Evolutionary conservation across 1,140 invertebrate genomes (phyloP).

Genomic region (Drosophila nannoptera): DNA sequence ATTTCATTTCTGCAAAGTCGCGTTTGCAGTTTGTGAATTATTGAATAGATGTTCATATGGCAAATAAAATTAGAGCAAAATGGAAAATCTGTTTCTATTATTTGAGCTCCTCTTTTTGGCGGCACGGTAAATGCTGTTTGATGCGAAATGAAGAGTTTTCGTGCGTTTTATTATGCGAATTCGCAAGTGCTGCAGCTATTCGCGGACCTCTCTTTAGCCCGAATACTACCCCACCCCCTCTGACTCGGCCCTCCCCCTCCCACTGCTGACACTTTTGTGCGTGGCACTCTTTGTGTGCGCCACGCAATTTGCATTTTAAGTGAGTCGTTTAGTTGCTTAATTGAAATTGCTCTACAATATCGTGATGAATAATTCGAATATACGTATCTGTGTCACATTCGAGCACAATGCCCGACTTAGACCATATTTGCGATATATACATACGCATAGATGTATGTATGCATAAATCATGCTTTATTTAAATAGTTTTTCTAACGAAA

Average conservation of each 20-base stretch:
- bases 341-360: slow-evolving; percentile 58
- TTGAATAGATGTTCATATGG: slow-evolving; percentile 46
- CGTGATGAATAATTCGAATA: slow-evolving; percentile 58
- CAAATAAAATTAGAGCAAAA: slow-evolving; percentile 2
- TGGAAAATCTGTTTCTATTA: slow-evolving; percentile 4
- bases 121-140: slow-evolving; percentile 21
- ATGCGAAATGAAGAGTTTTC: slow-evolving; percentile 56
- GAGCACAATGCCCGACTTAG: not conserved
- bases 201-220: not conserved
- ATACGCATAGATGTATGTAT: slow-evolving; percentile 8
- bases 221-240: not conserved
- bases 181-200: slow-evolving; percentile 20
- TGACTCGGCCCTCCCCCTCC: not conserved
- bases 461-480: not conserved
- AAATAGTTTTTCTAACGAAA: not conserved
- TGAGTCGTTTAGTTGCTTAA: slow-evolving; percentile 71
- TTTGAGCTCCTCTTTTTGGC: slow-evolving; percentile 4
- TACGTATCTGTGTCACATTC: slow-evolving; percentile 34
- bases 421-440: not conserved
- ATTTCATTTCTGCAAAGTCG: slow-evolving; percentile 5
- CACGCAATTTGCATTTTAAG: slow-evolving; percentile 75
- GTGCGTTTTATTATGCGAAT: slow-evolving; percentile 28
- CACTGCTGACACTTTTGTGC: not conserved
- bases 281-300: slow-evolving; percentile 44
- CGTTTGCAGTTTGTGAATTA: slow-evolving; percentile 56